A percentile compares a stretch with the other conserved stretches of the same genome.
These are phyloP conservation scores for Synanthedon andrenaeformis DNA, from an alignment of 2,888 invertebrate genomes.

Conservation along the genomic window DNA sequence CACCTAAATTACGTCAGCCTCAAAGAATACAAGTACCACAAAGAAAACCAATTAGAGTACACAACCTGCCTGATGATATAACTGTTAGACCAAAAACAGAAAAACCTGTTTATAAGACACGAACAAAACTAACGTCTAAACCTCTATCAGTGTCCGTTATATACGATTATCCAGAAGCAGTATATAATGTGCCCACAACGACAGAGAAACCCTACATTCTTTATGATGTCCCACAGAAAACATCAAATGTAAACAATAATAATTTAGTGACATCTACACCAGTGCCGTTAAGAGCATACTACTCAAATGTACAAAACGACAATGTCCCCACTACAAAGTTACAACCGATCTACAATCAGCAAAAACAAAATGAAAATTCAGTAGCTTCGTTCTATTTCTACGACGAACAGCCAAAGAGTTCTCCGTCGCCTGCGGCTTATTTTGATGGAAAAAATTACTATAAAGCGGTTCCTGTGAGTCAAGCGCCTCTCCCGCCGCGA, in stretches of 20 bases:
- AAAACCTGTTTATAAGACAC: conserved; percentile 54
- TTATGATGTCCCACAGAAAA: conserved; percentile 61
- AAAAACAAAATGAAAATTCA: conserved; percentile 52
- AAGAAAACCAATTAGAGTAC: conserved; percentile 54
- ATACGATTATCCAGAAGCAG: conserved; percentile 58
- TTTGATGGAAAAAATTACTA: conserved; percentile 61
- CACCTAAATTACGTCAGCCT: conserved; percentile 32
- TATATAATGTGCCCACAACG: conserved; percentile 52
- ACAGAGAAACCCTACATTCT: conserved; percentile 62
- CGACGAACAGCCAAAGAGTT: conserved; percentile 71
- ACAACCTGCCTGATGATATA: conserved; percentile 49
- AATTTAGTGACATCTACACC: conserved; percentile 69
- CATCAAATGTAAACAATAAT: conserved; percentile 32
- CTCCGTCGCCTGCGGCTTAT: conserved; percentile 66
- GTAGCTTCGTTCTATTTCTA: conserved; percentile 77
- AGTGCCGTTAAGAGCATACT: conserved; percentile 73
- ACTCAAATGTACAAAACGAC: conserved; percentile 66
- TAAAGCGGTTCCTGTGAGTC: conserved; percentile 42
- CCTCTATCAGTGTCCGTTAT: conserved; percentile 59
- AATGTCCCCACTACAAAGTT: conserved; percentile 62
- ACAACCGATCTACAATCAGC: conserved; percentile 58
- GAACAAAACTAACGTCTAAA: conserved; percentile 62
- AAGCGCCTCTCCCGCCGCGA: conserved; percentile 25
- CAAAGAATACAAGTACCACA: conserved; percentile 46
- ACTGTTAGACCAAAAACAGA: conserved; percentile 49